phyloP scores from a whole-genome alignment of 2,888 invertebrate species.

The Tipula confusa region DNA sequence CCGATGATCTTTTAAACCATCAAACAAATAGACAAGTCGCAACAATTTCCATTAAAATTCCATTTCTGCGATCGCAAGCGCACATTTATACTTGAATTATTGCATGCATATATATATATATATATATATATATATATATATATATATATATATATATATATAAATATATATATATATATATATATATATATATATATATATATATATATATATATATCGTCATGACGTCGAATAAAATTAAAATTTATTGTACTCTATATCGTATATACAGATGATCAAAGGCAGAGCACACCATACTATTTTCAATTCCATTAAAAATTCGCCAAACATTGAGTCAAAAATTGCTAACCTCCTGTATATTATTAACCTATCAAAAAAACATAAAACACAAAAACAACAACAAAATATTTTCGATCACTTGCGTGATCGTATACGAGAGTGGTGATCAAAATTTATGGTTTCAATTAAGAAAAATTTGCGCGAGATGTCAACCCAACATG shows the following conservation, averaged over 20 bases:
- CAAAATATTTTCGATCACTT: neutral
- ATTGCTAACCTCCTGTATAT: neutral
- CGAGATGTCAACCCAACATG: neutral
- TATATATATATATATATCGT: neutral
- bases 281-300: neutral
- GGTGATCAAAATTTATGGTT: neutral
- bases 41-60: slow-evolving; percentile 4
- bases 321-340: neutral
- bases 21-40: neutral
- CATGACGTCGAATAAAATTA: neutral
- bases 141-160: neutral
- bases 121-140: neutral
- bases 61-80: neutral
- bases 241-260: neutral
- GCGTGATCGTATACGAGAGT: neutral
- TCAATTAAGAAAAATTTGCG: slow-evolving; percentile 25
- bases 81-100: neutral
- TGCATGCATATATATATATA: neutral
- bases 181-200: neutral
- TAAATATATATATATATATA: neutral
- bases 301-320: neutral
- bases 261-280: neutral
- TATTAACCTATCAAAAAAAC: neutral
- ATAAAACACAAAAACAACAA: neutral
- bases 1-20: neutral